Evolutionary conservation across 2,888 invertebrate genomes (phyloP), one percentile per base, ranked within the genome.

Genomic region (Dolomedes plantarius): DNA sequence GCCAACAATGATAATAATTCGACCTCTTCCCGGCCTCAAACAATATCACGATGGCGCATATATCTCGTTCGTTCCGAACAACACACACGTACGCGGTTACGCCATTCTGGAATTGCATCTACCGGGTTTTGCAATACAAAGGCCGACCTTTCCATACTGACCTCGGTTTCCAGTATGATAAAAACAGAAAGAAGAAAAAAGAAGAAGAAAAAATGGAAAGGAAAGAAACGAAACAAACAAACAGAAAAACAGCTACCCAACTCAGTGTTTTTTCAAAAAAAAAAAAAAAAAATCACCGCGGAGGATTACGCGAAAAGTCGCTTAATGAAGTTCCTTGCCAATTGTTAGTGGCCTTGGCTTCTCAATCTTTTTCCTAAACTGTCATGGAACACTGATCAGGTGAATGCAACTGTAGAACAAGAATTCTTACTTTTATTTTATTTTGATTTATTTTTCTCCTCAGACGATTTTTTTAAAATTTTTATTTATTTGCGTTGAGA

Each of bases 321-420:
- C 23, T 23, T 23, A 56, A 56, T 56, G 56, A 23, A 56, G 56
- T 23, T 56, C 23, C 23, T 23, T 23, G 56, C 5, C 56, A 23
- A 56, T 56, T 56, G 56, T 56, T 56, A 2, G 23, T 11, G 56
- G 23, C 56, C 56, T 56, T 56, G 56, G 56, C 56, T 56, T 46
- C 11, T 46, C 16, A 16, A 16, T 6, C 16, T 16, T 46, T 46
- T 11, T 46, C 16, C 46, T 36, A 46, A 13, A 16, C 46, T 11
- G 56, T 56, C 56, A 56, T 23, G 56, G 56, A 23, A 23, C 56
- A 56, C 5, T 56, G 23, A 19, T 56, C 56, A 78, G 78, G 78
- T 78, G 78, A 78, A 78, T 62, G 78, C 36, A 69, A 78, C 69
- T 62, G 78, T 36, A 78, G 69, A 78, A 62, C 19, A 36, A 23